These are phyloP conservation scores for Ceratitis capitata DNA, from an alignment of 1,140 invertebrate genomes.

Conservation along the genomic window DNA sequence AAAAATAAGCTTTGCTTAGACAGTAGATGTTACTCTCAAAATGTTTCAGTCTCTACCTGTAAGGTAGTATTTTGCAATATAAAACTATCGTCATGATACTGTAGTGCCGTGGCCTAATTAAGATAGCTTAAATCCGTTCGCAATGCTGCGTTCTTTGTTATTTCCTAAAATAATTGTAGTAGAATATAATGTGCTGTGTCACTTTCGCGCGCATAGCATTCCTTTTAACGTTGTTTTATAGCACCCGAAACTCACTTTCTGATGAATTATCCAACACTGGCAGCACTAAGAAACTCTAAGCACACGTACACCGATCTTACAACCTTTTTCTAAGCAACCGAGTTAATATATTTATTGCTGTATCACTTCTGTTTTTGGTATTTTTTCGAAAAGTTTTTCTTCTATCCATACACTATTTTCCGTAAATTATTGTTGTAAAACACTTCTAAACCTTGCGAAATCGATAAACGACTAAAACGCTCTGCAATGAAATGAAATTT, in stretches of 20 bases:
- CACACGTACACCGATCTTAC: not conserved
- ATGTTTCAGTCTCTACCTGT: no score
- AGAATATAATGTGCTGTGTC: not conserved
- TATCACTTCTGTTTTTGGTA: conserved; percentile 12
- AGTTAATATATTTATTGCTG: not conserved
- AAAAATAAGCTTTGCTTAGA: no score
- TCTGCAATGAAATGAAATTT: conserved; percentile 58
- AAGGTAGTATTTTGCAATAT: no score
- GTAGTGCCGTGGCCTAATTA: no score
- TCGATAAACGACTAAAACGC: conserved; percentile 46
- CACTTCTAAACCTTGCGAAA: conserved; percentile 46
- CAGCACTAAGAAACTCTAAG: not conserved
- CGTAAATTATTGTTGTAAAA: conserved; percentile 42
- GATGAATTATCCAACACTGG: conserved; percentile 1
- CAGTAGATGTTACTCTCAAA: no score
- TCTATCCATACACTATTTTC: not conserved
- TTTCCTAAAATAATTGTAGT: not conserved
- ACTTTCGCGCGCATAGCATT: not conserved
- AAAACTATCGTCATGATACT: no score
- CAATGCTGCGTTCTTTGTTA: not conserved
- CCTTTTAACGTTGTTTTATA: not conserved
- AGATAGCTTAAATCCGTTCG: not conserved
- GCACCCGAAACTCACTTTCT: not conserved
- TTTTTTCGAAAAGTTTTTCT: conserved; percentile 1
- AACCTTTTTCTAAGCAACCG: not conserved